These are phyloP conservation scores for Colistium nudipinnis DNA, from an alignment of 2,113 vertebrate genomes.

Conservation along the genomic window DNA sequence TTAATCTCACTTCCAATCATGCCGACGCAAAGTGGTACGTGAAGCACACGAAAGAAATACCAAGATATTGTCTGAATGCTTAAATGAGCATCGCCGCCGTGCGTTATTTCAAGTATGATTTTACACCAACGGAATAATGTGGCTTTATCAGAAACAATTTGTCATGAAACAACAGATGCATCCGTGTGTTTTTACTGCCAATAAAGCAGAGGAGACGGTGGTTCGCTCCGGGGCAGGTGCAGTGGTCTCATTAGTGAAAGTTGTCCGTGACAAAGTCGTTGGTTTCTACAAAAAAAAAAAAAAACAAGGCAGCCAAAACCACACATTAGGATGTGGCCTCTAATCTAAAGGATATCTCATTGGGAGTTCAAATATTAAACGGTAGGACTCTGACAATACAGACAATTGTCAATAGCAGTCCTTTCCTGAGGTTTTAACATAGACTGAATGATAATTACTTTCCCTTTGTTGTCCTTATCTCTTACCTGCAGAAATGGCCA, in stretches of 20 bases:
- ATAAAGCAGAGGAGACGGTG: slow-evolving; percentile 30
- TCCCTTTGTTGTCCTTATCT: slow-evolving; percentile 80
- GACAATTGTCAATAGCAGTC: slow-evolving; percentile 71
- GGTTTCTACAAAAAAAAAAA: slow-evolving; percentile 31
- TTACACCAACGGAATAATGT: slow-evolving; percentile 46
- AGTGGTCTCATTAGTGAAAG: slow-evolving; percentile 60
- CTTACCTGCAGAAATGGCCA: slow-evolving; percentile 81
- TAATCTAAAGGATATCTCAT: slow-evolving; percentile 68
- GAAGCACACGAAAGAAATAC: slow-evolving; percentile 63
- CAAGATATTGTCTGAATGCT: slow-evolving; percentile 52
- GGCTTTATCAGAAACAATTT: slow-evolving; percentile 65
- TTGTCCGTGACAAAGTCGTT: slow-evolving; percentile 56
- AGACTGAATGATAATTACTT: slow-evolving; percentile 82
- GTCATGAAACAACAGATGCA: slow-evolving; percentile 52
- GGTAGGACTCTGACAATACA: slow-evolving; percentile 70
- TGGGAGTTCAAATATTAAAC: slow-evolving; percentile 69
- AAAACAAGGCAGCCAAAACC: slow-evolving; percentile 33
- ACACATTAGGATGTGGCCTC: slow-evolving; percentile 52
- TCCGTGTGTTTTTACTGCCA: slow-evolving; percentile 34
- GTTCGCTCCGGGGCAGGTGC: slow-evolving; percentile 41
- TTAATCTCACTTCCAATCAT: slow-evolving; percentile 77
- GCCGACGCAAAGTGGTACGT: slow-evolving; percentile 51
- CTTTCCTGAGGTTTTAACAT: slow-evolving; percentile 77
- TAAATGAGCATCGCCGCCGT: slow-evolving; percentile 49
- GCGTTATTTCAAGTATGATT: slow-evolving; percentile 58